Conservation (phyloP, 2,797 vertebrate species). For the Neomorphus geoffroyi region DNA sequence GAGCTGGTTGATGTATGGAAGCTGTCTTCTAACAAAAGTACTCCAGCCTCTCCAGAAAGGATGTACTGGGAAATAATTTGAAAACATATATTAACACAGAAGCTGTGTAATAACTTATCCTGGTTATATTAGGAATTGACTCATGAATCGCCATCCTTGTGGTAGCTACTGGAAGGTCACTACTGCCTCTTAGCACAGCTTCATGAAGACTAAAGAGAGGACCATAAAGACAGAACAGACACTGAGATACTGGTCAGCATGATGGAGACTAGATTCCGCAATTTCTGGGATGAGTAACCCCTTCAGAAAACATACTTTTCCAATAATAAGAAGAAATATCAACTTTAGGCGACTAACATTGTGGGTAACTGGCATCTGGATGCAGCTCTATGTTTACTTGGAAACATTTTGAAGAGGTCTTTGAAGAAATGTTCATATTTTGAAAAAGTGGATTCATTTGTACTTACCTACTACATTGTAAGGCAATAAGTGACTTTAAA, state of each 20-base stretch:
- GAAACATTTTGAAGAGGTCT: neutral
- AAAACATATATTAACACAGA: neutral
- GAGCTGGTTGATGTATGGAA: neutral
- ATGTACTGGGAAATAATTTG: neutral
- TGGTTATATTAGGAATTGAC: neutral
- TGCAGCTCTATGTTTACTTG: accelerated
- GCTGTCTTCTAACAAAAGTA: neutral
- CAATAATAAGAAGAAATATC: neutral
- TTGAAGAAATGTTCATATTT: neutral
- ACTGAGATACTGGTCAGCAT: neutral
- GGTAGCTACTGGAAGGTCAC: neutral
- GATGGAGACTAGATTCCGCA: accelerated
- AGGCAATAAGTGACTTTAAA: neutral
- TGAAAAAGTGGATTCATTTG: neutral
- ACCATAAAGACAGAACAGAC: neutral
- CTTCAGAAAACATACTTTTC: neutral
- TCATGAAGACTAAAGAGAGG: neutral
- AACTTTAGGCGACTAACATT: neutral
- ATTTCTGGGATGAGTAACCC: accelerated
- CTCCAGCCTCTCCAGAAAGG: neutral
- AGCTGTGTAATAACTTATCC: neutral
- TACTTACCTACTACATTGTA: neutral
- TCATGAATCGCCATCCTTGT: accelerated
- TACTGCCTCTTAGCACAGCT: neutral
- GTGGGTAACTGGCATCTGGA: neutral